Percentiles rank a stretch among this genome's conserved stretches.
These are phyloP conservation scores for Cassiopea andromeda DNA, from an alignment of 30 jellyfish, hydroid and myxozoan species.

Conservation along the genomic window DNA sequence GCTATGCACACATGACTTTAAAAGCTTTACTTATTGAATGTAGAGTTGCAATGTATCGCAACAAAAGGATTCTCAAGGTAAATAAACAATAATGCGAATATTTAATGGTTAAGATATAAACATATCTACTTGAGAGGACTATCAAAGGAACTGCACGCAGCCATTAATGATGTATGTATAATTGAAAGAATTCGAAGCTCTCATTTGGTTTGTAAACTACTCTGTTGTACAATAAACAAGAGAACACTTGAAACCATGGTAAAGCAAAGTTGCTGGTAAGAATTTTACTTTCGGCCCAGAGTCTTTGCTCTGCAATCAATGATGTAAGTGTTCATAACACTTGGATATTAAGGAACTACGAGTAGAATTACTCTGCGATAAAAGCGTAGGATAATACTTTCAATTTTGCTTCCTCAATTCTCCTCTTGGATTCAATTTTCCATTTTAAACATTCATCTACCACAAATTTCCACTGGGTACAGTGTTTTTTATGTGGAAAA, in stretches of 20 bases:
- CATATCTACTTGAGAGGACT: neutral
- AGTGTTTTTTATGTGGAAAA: too few species aligned
- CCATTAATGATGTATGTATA: neutral
- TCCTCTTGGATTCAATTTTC: too few species aligned
- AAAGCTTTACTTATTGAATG: neutral
- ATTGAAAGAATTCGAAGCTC: neutral
- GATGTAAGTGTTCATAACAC: neutral
- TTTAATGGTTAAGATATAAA: neutral
- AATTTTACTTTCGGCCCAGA: slow-evolving; percentile 14
- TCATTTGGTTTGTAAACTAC: neutral
- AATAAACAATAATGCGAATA: neutral
- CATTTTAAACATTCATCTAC: too few species aligned
- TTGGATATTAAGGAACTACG: neutral
- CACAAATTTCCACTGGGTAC: too few species aligned
- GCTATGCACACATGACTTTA: neutral
- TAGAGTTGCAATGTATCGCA: neutral
- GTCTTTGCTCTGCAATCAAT: neutral
- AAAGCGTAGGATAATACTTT: too few species aligned
- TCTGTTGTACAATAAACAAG: neutral
- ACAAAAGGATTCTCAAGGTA: neutral
- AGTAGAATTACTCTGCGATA: neutral
- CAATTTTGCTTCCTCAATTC: too few species aligned
- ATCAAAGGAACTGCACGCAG: neutral
- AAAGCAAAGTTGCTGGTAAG: slow-evolving; percentile 56
- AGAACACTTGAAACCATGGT: slow-evolving; percentile 58